Evolutionary conservation across 2,888 invertebrate genomes (phyloP).

Genomic region (Torymus texanus): DNA sequence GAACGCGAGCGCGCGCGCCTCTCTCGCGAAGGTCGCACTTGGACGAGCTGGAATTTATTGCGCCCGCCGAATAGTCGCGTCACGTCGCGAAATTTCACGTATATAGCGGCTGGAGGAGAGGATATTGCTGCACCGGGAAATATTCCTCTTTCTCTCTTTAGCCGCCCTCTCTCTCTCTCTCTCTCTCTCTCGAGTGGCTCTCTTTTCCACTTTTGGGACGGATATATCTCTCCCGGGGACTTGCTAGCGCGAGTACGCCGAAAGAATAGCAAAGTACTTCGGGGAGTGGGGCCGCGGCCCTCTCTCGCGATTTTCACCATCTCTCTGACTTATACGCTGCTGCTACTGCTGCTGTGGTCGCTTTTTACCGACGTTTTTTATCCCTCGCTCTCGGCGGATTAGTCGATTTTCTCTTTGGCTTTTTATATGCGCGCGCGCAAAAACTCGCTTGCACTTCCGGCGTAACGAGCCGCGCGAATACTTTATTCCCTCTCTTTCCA

Average conservation of each 20-base stretch:
- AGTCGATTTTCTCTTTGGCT: no score
- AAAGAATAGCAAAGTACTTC: slow-evolving; percentile 17
- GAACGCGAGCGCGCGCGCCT: slow-evolving; percentile 42
- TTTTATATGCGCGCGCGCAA: no score
- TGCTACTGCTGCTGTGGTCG: not conserved
- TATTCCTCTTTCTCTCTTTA: slow-evolving; percentile 15
- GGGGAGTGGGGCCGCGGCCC: not conserved
- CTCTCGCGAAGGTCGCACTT: slow-evolving; percentile 62
- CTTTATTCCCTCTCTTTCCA: no score
- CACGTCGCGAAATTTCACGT: slow-evolving; percentile 46
- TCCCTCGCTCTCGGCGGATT: no score
- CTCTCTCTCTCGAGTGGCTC: not conserved
- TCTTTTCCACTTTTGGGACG: slow-evolving; percentile 26
- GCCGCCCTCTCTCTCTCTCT: not conserved
- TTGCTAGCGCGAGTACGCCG: slow-evolving; percentile 23
- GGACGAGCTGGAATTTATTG: slow-evolving; percentile 50
- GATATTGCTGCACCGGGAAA: slow-evolving; percentile 37
- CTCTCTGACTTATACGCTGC: not conserved
- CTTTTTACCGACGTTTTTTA: not conserved
- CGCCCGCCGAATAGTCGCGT: slow-evolving; percentile 47
- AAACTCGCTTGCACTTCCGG: no score
- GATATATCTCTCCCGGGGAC: slow-evolving; percentile 34
- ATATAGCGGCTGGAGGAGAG: slow-evolving; percentile 7
- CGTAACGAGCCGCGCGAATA: not conserved
- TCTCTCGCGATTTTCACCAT: slow-evolving; percentile 12